These are phyloP conservation scores for Carapus acus DNA, from an alignment of 2,797 vertebrate genomes.

Conservation along the genomic window DNA sequence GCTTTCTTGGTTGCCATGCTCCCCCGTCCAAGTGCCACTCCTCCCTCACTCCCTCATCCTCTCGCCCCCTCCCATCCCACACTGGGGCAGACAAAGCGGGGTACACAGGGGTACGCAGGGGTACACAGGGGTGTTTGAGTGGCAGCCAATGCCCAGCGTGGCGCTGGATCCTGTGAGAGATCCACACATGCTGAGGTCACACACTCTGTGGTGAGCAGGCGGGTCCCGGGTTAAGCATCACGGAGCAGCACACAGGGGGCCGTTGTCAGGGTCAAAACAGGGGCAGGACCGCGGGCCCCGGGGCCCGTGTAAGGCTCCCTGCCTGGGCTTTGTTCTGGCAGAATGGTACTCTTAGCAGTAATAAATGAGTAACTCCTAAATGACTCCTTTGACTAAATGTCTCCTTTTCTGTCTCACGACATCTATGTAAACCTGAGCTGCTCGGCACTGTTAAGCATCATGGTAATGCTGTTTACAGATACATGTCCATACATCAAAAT, in stretches of 20 bases:
- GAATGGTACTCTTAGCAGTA: constrained; percentile 63
- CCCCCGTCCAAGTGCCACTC: constrained; percentile 39
- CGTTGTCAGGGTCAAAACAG: constrained; percentile 71
- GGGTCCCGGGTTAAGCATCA: constrained; percentile 61
- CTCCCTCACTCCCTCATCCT: constrained; percentile 13
- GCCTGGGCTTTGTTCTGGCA: constrained; percentile 67
- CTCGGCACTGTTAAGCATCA: constrained; percentile 8
- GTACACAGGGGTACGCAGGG: constrained; percentile 19
- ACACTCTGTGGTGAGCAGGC: constrained; percentile 66
- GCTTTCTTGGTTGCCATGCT: constrained; percentile 61
- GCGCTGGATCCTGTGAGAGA: constrained; percentile 62
- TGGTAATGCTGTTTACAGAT: no score
- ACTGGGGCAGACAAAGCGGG: constrained; percentile 67
- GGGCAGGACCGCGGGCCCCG: constrained; percentile 58
- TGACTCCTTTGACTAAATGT: constrained; percentile 48
- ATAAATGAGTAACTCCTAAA: constrained; percentile 77
- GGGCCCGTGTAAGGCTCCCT: constrained; percentile 58
- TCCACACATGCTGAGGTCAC: constrained; percentile 72
- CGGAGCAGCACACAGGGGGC: constrained; percentile 54
- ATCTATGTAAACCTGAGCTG: constrained; percentile 67
- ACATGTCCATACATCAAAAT: no score
- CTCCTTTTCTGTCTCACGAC: constrained; percentile 73
- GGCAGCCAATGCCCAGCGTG: constrained; percentile 65
- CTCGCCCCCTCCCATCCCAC: constrained; percentile 43
- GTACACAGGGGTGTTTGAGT: constrained; percentile 63